Conservation (phyloP, 2,113 vertebrate genomes). For the Strigops habroptila region DNA sequence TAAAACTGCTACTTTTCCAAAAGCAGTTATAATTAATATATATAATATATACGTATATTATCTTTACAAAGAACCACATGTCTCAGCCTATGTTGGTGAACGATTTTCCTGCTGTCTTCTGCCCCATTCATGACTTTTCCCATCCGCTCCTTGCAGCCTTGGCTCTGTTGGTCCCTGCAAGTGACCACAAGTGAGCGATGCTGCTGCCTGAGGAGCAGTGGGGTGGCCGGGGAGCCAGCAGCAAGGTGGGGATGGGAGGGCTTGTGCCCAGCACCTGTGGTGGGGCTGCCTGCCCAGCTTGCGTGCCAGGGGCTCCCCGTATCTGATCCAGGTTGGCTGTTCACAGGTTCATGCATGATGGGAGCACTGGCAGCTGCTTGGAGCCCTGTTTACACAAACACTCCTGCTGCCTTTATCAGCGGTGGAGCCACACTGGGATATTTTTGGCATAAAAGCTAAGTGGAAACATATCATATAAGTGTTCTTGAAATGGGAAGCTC, state of each 20-base stretch:
- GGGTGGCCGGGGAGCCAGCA: fast-evolving
- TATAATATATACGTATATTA: too few species aligned
- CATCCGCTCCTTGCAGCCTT: neutral
- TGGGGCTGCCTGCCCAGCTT: neutral
- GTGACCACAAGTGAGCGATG: neutral
- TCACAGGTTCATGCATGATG: neutral
- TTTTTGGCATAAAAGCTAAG: conserved; percentile 49
- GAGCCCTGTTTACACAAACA: neutral
- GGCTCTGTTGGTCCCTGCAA: neutral
- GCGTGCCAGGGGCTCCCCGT: fast-evolving
- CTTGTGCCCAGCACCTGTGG: neutral
- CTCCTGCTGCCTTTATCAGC: conserved; percentile 13
- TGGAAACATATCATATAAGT: neutral
- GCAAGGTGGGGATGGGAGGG: neutral
- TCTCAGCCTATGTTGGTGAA: neutral
- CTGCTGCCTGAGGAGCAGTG: neutral
- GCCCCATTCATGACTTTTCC: neutral
- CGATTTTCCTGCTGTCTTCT: neutral
- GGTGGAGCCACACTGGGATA: neutral
- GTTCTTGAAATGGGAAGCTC: conserved; percentile 39
- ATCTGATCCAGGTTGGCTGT: neutral
- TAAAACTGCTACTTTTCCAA: neutral
- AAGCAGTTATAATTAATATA: neutral
- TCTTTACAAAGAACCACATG: neutral
- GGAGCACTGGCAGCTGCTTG: neutral